Conservation (phyloP, 2,113 vertebrate genomes). For the Amazona vittata region DNA sequence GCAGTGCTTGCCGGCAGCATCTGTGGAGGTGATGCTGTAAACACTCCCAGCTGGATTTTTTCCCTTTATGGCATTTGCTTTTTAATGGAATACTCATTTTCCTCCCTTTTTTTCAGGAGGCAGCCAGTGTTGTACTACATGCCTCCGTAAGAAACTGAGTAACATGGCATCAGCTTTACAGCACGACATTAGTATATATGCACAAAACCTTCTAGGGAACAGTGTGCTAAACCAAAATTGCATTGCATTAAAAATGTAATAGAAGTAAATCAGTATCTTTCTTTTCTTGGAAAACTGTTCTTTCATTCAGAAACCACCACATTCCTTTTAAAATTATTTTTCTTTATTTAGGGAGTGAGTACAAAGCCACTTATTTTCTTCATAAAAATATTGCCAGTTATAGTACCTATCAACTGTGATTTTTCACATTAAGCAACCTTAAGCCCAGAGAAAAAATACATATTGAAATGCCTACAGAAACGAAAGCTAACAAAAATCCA, state of each 20-base stretch:
- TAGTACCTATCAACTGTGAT: slow-evolving; percentile 21
- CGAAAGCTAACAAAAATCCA: slow-evolving; percentile 23
- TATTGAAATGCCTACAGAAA: slow-evolving; percentile 21
- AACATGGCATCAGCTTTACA: neutral
- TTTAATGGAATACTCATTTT: neutral
- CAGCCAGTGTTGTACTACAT: neutral
- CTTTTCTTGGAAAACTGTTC: slow-evolving; percentile 1
- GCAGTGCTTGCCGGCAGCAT: neutral
- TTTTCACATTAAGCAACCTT: slow-evolving; percentile 36
- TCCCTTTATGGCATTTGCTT: neutral
- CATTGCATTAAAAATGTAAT: neutral
- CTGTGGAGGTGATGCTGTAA: neutral
- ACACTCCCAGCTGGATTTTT: neutral
- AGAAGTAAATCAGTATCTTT: slow-evolving; percentile 17
- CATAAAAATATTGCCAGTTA: neutral
- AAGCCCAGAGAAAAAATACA: slow-evolving; percentile 39
- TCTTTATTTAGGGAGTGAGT: slow-evolving; percentile 15
- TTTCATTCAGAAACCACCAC: neutral
- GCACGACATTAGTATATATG: neutral
- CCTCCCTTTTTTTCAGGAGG: neutral
- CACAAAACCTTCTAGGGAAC: neutral
- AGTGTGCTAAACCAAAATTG: neutral
- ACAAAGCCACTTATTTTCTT: neutral
- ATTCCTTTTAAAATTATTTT: neutral
- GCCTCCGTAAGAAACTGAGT: neutral